phyloP scores from a whole-genome alignment of 2,113 vertebrate species.

The Neofelis nebulosa region DNA sequence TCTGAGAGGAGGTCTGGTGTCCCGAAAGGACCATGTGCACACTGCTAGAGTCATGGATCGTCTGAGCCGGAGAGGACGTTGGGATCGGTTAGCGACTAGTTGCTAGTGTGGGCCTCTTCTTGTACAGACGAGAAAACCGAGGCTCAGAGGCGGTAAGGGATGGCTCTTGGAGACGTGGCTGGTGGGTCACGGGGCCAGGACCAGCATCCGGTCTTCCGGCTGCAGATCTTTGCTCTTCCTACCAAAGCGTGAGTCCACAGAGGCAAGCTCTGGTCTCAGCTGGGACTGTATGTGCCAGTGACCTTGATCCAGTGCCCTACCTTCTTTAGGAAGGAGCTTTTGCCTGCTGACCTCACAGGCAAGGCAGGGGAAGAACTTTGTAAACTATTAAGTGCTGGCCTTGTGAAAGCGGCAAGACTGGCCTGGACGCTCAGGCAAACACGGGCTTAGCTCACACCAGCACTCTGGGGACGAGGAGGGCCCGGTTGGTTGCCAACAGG shows the following conservation, averaged over 20 bases:
- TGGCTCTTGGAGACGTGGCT: rapidly evolving
- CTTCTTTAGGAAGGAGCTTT: background rate
- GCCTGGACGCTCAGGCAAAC: no score
- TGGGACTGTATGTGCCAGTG: background rate
- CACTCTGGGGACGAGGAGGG: no score
- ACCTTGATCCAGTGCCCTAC: background rate
- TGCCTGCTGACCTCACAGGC: background rate
- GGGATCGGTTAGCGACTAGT: background rate
- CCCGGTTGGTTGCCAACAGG: background rate
- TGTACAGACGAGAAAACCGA: background rate
- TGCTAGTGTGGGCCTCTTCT: background rate
- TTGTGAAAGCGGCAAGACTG: background rate
- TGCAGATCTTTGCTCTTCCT: background rate
- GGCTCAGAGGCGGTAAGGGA: background rate
- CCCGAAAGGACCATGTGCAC: background rate
- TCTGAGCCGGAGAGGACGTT: background rate
- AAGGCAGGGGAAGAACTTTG: background rate
- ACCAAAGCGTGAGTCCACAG: background rate
- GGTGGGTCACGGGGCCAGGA: background rate
- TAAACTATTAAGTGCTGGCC: background rate
- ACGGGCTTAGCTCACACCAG: background rate
- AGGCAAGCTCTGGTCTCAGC: background rate
- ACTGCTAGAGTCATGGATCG: background rate
- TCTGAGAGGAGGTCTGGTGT: background rate
- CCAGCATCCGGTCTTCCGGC: background rate